Conservation (phyloP, 1,140 invertebrate genomes). For the Tribolium castaneum region DNA sequence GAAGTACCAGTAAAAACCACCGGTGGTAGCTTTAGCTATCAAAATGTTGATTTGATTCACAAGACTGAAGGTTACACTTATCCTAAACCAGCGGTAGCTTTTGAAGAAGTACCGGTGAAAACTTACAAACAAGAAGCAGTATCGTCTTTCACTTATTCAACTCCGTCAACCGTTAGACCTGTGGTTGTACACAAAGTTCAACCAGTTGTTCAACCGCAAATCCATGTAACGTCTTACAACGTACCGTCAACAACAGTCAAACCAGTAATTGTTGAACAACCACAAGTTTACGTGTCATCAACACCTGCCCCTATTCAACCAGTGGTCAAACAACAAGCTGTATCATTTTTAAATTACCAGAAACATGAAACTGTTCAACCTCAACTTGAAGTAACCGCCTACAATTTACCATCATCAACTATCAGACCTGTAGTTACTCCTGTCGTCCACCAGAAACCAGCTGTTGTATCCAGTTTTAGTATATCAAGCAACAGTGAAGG, state of each 20-base stretch:
- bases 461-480: slow-evolving; percentile 49
- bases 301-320: slow-evolving; percentile 7
- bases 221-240: slow-evolving; percentile 10
- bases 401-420: slow-evolving; percentile 29
- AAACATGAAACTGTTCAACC: slow-evolving; percentile 28
- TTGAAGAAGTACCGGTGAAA: slow-evolving; percentile 9
- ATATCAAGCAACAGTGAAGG: slow-evolving; percentile 46
- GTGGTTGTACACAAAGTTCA: background rate
- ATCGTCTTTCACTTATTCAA: background rate
- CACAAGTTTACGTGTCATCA: background rate
- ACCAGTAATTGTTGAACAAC: background rate
- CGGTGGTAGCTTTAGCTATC: slow-evolving; percentile 16
- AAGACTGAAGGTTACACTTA: background rate
- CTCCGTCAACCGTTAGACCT: background rate
- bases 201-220: slow-evolving; percentile 12
- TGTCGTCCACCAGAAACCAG: slow-evolving; percentile 60
- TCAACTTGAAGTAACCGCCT: background rate
- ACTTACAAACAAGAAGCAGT: slow-evolving; percentile 18
- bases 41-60: background rate
- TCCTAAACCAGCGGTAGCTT: slow-evolving; percentile 26
- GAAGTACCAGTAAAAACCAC: slow-evolving; percentile 60
- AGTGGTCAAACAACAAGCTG: slow-evolving; percentile 4
- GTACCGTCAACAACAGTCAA: background rate
- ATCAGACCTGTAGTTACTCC: slow-evolving; percentile 59
- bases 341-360: background rate